Percentiles rank a stretch among this genome's conserved stretches.
These are phyloP conservation scores for Rynchops niger DNA, from an alignment of 2,113 vertebrate species.

Conservation along the genomic window DNA sequence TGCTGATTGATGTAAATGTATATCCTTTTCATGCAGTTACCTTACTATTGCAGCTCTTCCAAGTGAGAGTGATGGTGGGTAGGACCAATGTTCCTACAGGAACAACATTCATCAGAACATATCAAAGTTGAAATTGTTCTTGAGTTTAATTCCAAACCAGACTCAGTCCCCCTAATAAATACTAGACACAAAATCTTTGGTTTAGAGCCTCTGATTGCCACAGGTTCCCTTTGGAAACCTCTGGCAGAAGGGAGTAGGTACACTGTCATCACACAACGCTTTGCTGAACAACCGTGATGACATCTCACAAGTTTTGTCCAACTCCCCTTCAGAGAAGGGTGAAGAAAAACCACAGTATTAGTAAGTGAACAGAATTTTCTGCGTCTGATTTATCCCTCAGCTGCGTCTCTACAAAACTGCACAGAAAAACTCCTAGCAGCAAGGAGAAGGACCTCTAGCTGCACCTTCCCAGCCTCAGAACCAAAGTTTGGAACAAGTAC, in stretches of 20 bases:
- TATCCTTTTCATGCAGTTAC: not conserved
- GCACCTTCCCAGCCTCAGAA: not conserved
- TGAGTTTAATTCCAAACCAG: not conserved
- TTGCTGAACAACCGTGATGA: not conserved
- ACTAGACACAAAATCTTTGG: not conserved
- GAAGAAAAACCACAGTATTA: not conserved
- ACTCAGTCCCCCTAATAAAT: not conserved
- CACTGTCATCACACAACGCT: rapidly evolving
- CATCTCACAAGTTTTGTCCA: not conserved
- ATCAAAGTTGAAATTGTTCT: not conserved
- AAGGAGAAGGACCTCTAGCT: not conserved
- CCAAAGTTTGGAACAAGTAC: not conserved
- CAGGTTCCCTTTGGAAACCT: not conserved
- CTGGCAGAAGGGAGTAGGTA: not conserved
- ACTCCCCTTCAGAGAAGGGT: not conserved
- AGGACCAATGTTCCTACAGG: not conserved
- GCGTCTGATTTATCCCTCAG: not conserved
- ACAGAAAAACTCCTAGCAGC: not conserved
- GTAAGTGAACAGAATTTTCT: not conserved
- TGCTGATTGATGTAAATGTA: not conserved
- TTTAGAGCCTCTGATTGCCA: not conserved
- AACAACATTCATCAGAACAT: not conserved
- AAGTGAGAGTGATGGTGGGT: not conserved
- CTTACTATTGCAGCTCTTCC: not conserved
- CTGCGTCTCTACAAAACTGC: not conserved